Percentiles rank a stretch among this genome's conserved stretches.
Evolutionary conservation across 2,888 invertebrate species (phyloP).

Genomic region (Junonia oenone): DNA sequence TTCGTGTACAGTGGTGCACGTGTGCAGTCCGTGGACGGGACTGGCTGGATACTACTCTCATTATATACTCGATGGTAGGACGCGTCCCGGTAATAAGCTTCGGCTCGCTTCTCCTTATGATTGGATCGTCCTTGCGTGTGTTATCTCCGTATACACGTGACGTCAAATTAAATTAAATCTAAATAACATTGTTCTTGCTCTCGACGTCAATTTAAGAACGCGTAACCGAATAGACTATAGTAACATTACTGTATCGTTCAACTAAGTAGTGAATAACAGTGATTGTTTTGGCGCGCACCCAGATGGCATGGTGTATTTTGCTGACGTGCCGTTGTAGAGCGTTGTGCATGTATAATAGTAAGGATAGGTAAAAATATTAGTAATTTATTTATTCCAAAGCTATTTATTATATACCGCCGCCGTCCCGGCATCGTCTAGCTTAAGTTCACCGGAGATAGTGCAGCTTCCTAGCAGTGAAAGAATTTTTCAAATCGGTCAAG

Average conservation of each 20-base stretch:
- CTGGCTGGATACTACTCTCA: constrained; percentile 44
- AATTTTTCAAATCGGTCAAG: too few relatives aligned
- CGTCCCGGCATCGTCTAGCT: too few relatives aligned
- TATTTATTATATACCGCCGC: too few relatives aligned
- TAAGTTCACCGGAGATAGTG: too few relatives aligned
- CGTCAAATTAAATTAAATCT: neutral
- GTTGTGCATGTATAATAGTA: constrained; percentile 1
- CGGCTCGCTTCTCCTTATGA: neutral
- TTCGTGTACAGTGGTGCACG: constrained; percentile 43
- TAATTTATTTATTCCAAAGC: too few relatives aligned
- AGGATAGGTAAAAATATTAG: neutral
- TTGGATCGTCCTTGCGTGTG: neutral
- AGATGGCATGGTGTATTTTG: constrained; percentile 65
- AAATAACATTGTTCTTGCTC: neutral
- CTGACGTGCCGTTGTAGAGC: constrained; percentile 48
- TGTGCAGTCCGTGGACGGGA: constrained; percentile 39
- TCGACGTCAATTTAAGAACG: neutral
- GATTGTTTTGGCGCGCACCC: constrained; percentile 74
- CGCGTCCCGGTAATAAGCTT: constrained; percentile 70
- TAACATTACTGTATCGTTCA: constrained; percentile 32
- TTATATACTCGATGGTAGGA: constrained; percentile 57
- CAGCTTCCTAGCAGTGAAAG: too few relatives aligned
- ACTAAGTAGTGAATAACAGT: constrained; percentile 72
- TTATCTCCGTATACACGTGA: constrained; percentile 2
- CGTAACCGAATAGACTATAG: constrained; percentile 13